Base-by-base conservation (phyloP, 2,113 vertebrate species). In the Glareola pratincola region DNA sequence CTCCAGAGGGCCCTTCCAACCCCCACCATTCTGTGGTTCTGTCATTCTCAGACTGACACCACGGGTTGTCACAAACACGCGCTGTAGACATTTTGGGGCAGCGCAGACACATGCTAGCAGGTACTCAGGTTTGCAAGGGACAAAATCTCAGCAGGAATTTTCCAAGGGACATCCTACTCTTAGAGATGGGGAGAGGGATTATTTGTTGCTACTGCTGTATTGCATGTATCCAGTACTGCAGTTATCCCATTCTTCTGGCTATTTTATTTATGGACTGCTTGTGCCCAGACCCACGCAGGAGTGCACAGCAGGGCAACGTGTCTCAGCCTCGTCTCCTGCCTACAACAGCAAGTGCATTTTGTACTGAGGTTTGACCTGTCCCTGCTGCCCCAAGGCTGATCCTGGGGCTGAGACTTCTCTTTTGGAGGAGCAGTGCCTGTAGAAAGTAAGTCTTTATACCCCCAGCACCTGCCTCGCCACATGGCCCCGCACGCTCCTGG, bases 31-130 rank as follows among this genome's bases (percentile, higher is more conserved):
- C 11, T 8, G 21, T 48, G 21, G 21, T 48, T 48, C 47, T 22
- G 47, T 22, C 47, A 48, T 48, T 48, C 51, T 53, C 26, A 27
- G 67, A 29, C 53, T 45, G 90, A 19, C 47, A 53, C 41, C 27
- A 57, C 2, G 0, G 4, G 18, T 13, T 68, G 67, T 82, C 69
- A 81, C 59, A 53, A n/a, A 32, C 43, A 53, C 0, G 0, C 0
- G 1, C 16, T 30, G 47, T 56, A 71, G 62, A 14, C 51, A 50
- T 45, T 88, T 63, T 62, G 64, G n/a, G 34, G 32, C 41, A 57
- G 78, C 24, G 29, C 23, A 62, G 41, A 8, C 50, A 34, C 2
- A 6, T 22, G 29, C 32, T 29, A 23, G 24, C 12, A 62, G 77
- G 45, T 60, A 15, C 34, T 83, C 11, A 47, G 71, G 71, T 73